Evolutionary conservation across 2,888 invertebrate species (phyloP).

Genomic region (Nomada hirtipes): DNA sequence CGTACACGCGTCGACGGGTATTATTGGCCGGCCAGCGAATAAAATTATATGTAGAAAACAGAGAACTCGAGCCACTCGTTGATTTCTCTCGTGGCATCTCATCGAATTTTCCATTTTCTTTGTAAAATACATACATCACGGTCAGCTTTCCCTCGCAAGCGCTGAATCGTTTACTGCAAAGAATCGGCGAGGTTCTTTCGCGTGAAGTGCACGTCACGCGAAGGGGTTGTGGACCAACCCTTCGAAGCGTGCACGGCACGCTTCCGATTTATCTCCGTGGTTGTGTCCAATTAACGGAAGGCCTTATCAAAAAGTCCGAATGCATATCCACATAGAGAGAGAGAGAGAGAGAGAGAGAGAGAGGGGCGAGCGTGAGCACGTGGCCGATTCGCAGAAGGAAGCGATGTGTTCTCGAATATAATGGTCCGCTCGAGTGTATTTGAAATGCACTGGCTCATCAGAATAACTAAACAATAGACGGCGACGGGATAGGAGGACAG

Average conservation of each 20-base stretch:
- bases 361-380: constrained; percentile 32
- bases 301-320: constrained; percentile 38
- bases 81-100: background rate
- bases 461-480: constrained; percentile 80
- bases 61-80: background rate
- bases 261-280: constrained; percentile 28
- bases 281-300: constrained; percentile 54
- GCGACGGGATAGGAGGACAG: constrained; percentile 39
- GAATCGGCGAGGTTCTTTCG: constrained; percentile 31
- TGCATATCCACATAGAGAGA: no score
- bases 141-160: background rate
- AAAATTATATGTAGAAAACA: constrained; percentile 17
- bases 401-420: constrained; percentile 69
- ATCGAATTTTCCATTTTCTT: constrained; percentile 18
- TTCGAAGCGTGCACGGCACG: constrained; percentile 13
- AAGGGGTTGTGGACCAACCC: background rate
- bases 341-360: background rate
- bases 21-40: constrained; percentile 27
- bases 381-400: constrained; percentile 55
- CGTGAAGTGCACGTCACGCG: constrained; percentile 16
- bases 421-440: constrained; percentile 77
- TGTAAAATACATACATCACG: background rate
- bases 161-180: constrained; percentile 36
- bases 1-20: constrained; percentile 3
- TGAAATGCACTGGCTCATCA: constrained; percentile 81